Evolutionary conservation across 2,888 invertebrate species (phyloP).

Genomic region (Druceiella hillmani): DNA sequence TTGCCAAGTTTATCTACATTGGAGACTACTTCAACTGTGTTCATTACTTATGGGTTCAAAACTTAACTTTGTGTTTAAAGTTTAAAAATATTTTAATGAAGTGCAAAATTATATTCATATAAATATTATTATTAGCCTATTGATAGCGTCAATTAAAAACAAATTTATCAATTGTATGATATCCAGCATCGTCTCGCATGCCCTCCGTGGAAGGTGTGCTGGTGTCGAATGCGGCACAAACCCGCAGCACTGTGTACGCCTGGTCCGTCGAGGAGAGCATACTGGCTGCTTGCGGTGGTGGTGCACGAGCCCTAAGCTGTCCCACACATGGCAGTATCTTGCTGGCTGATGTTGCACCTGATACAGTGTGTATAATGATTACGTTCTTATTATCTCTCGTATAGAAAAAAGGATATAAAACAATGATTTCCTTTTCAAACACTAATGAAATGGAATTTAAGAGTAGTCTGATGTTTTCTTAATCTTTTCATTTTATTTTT

Average conservation of each 20-base stretch:
- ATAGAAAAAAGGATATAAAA: background rate
- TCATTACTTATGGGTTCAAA: no score
- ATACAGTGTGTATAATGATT: constrained; percentile 58
- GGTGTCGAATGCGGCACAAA: constrained; percentile 51
- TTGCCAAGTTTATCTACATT: no score
- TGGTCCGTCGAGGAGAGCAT: constrained; percentile 98
- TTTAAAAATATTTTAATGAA: no score
- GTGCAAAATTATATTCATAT: no score
- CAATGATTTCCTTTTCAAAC: background rate
- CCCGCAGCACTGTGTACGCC: constrained; percentile 52
- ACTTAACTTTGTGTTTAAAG: no score
- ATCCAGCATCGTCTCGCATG: constrained; percentile 69
- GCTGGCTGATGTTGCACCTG: constrained; percentile 83
- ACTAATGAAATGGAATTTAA: no score
- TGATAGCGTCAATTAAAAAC: no score
- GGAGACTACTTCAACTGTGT: no score
- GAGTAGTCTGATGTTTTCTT: no score
- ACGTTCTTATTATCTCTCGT: background rate
- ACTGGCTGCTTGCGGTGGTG: constrained; percentile 64
- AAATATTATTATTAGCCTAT: no score
- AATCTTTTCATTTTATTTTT: no score
- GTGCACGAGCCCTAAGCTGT: constrained; percentile 55
- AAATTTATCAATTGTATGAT: no score
- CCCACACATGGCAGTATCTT: constrained; percentile 73
- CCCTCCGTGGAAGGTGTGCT: constrained; percentile 75